Base-by-base conservation (phyloP, 2,888 invertebrate genomes). In the Acanthosepion lycidas region DNA sequence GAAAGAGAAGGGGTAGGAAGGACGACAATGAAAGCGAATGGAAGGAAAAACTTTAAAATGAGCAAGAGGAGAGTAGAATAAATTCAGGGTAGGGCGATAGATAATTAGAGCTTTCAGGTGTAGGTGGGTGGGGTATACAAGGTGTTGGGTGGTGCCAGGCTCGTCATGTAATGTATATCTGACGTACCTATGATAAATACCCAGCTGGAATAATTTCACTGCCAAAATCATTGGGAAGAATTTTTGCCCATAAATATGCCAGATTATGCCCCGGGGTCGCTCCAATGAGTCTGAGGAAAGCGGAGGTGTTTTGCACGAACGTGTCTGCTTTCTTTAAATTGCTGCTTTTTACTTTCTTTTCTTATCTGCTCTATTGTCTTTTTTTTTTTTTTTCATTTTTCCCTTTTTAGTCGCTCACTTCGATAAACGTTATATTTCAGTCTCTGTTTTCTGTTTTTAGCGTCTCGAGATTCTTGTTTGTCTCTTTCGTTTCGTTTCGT, bases 121-220 rank as follows among this genome's bases (percentile, higher is more conserved):
- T 42, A 42, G n/a, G n/a, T n/a, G n/a, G 42, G 9, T 8, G 5
- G 28, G 28, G n/a, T 2, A 28, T 6, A 64, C 26, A 64, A 26
- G 8, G 78, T n/a, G n/a, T 15, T 23, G 78, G 78, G 15, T 78
- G 78, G 78, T 78, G 78, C 15, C 55, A 55, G 55, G 18, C 23
- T 23, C 59, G 23, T 59, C 20, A 59, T 23, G 59, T 59, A 59
- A 59, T 59, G 23, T 59, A 59, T 59, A 59, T 23, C 59, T 59
- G 59, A 23, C 59, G 23, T 59, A 59, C 59, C 59, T 59, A 59
- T 59, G 6, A 59, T 59, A 59, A 59, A 59, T 59, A 59, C 59
- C 59, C 78, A 78, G 78, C 78, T 78, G 78, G 78, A 78, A 78
- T n/a, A 78, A 78, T 78, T 78, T 78, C 78, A 78, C n/a, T 33